Percentiles rank a stretch among this genome's conserved stretches.
Evolutionary conservation across 2,888 invertebrate genomes (phyloP).

Genomic region (Nasonia oneida): DNA sequence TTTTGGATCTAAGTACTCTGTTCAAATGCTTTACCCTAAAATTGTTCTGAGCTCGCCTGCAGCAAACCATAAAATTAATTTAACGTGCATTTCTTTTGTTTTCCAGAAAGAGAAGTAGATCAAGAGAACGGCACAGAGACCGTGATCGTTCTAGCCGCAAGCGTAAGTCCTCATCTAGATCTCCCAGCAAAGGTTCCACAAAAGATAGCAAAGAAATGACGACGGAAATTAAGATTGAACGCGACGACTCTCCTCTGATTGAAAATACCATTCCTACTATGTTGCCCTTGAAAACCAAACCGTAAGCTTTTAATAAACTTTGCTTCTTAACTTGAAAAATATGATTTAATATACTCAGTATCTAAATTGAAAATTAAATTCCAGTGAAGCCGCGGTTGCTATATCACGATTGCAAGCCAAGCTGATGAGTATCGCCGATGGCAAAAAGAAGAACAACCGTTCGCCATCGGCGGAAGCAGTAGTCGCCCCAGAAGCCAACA

Average conservation of each 20-base stretch:
- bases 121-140: conserved; percentile 78
- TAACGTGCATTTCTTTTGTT: conserved; percentile 2
- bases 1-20: neutral
- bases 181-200: conserved; percentile 73
- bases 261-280: conserved; percentile 75
- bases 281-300: conserved; percentile 77
- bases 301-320: conserved; percentile 69
- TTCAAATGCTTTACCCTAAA: neutral
- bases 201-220: conserved; percentile 74
- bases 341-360: neutral
- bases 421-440: conserved; percentile 83
- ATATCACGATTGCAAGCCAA: conserved; percentile 84
- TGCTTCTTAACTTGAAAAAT: neutral
- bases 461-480: conserved; percentile 73
- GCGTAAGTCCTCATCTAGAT: conserved; percentile 74
- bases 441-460: conserved; percentile 77
- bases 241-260: conserved; percentile 75
- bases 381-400: conserved; percentile 79
- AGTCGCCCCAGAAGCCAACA: conserved; percentile 66
- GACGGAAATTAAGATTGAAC: conserved; percentile 72
- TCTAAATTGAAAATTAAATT: neutral
- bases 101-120: conserved; percentile 78
- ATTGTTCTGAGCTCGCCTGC: neutral
- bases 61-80: neutral
- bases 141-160: conserved; percentile 76